Percentiles rank a stretch among this genome's conserved stretches.
phyloP scores from a whole-genome alignment of 2,797 vertebrate species.

The Phalanger gymnotis region DNA sequence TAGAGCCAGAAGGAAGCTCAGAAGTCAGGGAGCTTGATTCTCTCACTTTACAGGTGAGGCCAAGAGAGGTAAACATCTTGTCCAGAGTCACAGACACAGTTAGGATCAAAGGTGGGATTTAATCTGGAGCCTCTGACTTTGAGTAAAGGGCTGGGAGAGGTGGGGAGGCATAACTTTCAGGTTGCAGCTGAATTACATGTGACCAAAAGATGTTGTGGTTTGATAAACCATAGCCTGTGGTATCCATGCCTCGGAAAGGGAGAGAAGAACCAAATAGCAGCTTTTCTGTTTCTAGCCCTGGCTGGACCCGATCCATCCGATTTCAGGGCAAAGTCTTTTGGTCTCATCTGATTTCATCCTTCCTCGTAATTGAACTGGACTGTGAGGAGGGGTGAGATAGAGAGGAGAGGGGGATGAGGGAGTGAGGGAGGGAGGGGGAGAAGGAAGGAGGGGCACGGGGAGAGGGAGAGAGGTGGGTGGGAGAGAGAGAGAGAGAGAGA shows the following conservation, averaged over 20 bases:
- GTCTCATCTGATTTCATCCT: neutral
- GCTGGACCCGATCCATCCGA: neutral
- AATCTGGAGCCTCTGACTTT: neutral
- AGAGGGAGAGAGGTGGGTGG: too few relatives aligned
- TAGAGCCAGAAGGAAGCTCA: neutral
- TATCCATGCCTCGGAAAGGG: neutral
- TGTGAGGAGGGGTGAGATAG: neutral
- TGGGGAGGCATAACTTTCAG: too few relatives aligned
- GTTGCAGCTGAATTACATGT: neutral
- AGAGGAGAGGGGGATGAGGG: too few relatives aligned
- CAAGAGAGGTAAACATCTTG: neutral
- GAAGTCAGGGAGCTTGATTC: neutral
- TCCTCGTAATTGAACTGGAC: neutral
- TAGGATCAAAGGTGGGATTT: neutral
- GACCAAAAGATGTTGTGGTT: neutral
- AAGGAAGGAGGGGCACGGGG: fast-evolving
- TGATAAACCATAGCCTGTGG: neutral
- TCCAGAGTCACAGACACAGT: neutral
- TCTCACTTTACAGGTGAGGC: neutral
- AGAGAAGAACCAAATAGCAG: neutral
- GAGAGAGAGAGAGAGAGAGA: neutral
- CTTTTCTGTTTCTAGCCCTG: neutral
- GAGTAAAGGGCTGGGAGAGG: too few relatives aligned
- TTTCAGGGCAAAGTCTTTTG: neutral
- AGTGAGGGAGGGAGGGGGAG: too few relatives aligned